Base-by-base conservation (phyloP, 2,797 vertebrate species). In the Oceanodroma leucorhoa region DNA sequence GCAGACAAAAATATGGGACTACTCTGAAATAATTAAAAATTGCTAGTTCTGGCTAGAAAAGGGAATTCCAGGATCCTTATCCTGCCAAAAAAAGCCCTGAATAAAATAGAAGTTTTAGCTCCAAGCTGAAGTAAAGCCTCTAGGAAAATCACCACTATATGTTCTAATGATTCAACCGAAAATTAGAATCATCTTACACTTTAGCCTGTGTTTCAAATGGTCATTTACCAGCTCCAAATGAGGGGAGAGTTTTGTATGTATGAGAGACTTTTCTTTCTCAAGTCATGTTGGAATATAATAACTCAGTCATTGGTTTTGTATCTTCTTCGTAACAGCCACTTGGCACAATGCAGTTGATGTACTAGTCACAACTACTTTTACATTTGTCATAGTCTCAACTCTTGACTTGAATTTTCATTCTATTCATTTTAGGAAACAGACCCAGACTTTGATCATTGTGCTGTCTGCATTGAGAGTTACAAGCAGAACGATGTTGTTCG, bases 391-490 rank as follows among this genome's bases (percentile, higher is more conserved):
- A 86, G 81, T 53, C 75, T 80, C 83, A 50, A 19, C 70, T 95
- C 84, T 77, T 97, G 92, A 97, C 80, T 96, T 69, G 65, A 80
- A 83, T 95, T 96, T 70, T 96, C 87, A 9, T 96, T 94, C 81
- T 97, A 1, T 97, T 96, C 85, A 22, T 97, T 98, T 71, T 97
- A 99, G 99, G 99, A 99, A 97, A 99, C 99, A 7, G 99, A 99
- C 87, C 99, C 99, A 45, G 99, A 99, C 97, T 99, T 99, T 91
- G 99, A 99, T 97, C 99, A 99, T 94, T 99, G 99, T 94, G 99
- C 99, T 2, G 99, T 99, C 87, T 99, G 99, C 95, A 99, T 99
- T 48, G 99, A 99, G 96, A 98, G 99, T 41, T 99, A 99, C 97
- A 99, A 99, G 96, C 99, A 99, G 65, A 99, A 99, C 3, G 99